A percentile compares a stretch with the other conserved stretches of the same genome.
These are phyloP conservation scores for Shinisaurus crocodilurus DNA, from an alignment of 2,113 vertebrate genomes.

Conservation along the genomic window DNA sequence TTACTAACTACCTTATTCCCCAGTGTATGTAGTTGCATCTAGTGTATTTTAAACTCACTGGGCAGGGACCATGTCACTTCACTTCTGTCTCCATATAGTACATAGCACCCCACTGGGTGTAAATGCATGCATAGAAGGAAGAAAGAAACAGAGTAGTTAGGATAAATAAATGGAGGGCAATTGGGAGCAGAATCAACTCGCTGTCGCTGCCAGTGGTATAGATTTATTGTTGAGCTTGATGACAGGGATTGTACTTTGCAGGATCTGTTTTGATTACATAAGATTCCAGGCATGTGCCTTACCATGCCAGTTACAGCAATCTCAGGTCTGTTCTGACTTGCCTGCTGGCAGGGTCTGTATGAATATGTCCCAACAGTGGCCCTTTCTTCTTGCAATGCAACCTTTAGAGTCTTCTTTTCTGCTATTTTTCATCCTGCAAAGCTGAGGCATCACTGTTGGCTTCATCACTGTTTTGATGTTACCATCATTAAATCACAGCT, in stretches of 20 bases:
- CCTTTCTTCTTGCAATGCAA: not conserved
- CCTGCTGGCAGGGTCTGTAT: not conserved
- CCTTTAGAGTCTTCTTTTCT: not conserved
- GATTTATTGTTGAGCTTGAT: not conserved
- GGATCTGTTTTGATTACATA: not conserved
- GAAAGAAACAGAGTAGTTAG: not conserved
- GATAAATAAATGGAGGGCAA: not conserved
- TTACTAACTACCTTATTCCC: not conserved
- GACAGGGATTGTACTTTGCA: not conserved
- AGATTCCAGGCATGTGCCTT: not conserved
- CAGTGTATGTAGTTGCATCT: not conserved
- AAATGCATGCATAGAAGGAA: not conserved
- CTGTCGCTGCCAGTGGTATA: not conserved
- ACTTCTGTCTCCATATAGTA: not conserved
- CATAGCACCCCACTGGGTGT: not conserved
- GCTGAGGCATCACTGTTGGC: not conserved
- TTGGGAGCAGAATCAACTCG: not conserved
- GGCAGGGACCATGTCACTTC: not conserved
- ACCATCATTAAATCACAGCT: slow-evolving; percentile 21
- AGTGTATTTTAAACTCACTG: not conserved
- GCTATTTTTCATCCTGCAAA: not conserved
- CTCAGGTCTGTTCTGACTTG: not conserved
- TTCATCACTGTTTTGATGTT: not conserved
- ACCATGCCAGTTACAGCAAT: not conserved
- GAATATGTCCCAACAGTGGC: not conserved